These are phyloP conservation scores for Acanthosepion esculentum DNA, from an alignment of 2,888 invertebrate species.

Conservation along the genomic window DNA sequence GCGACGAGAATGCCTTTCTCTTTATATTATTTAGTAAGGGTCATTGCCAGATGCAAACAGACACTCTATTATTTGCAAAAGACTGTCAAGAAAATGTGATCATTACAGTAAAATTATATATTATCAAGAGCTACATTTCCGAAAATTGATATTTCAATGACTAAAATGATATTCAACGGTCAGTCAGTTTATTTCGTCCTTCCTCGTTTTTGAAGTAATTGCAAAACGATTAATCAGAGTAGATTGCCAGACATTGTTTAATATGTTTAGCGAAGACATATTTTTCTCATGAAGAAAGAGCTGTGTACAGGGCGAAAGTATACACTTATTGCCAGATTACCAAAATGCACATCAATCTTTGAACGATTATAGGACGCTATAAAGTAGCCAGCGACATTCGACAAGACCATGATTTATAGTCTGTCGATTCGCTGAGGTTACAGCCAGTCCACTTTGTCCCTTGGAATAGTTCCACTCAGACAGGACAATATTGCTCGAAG, in stretches of 20 bases:
- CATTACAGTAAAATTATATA: slow-evolving; percentile 20
- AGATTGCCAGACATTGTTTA: not conserved
- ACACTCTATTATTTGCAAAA: not conserved
- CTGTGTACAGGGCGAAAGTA: not conserved
- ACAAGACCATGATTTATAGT: not conserved
- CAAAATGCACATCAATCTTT: not conserved
- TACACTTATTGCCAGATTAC: not conserved
- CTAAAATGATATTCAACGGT: not conserved
- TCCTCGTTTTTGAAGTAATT: not conserved
- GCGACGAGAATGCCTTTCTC: too few species aligned
- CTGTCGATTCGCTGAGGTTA: not conserved
- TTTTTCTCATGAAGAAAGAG: not conserved
- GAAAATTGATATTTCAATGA: slow-evolving; percentile 33
- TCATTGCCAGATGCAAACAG: not conserved
- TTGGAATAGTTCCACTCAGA: not conserved
- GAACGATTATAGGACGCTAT: not conserved
- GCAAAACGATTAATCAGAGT: slow-evolving; percentile 17
- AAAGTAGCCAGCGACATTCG: not conserved
- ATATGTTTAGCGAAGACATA: not conserved
- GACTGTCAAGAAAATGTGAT: slow-evolving; percentile 3
- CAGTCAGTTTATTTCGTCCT: not conserved
- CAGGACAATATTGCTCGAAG: not conserved
- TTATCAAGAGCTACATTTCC: not conserved
- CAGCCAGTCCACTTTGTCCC: not conserved
- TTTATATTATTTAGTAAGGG: not conserved